Conservation (phyloP, 2,113 vertebrate species). For the Falco punctatus region DNA sequence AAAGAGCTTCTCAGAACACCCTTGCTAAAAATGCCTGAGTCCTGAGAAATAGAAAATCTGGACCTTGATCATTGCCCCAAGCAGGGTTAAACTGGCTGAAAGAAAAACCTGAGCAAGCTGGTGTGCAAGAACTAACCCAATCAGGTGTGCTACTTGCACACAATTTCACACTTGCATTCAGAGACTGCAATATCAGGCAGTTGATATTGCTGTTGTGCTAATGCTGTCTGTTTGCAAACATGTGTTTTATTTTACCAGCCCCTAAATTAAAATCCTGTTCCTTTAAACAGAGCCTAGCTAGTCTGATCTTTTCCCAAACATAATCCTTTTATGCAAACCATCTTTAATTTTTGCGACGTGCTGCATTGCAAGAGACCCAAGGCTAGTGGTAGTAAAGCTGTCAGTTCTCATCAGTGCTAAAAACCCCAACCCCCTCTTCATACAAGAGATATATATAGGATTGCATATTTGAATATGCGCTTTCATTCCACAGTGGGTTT, state of each 20-base stretch:
- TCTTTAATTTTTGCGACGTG: neutral
- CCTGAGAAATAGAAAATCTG: neutral
- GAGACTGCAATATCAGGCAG: neutral
- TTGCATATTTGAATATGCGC: neutral
- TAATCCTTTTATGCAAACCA: neutral
- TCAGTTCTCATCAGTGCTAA: neutral
- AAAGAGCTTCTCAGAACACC: neutral
- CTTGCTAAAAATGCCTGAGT: fast-evolving
- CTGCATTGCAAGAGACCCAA: neutral
- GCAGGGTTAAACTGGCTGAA: neutral
- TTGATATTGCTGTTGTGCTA: neutral
- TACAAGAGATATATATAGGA: neutral
- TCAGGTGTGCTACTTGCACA: neutral
- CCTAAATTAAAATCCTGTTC: neutral
- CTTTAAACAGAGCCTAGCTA: neutral
- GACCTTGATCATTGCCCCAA: neutral
- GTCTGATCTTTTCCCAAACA: neutral
- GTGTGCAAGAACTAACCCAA: neutral
- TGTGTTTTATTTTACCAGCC: neutral
- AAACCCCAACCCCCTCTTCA: neutral
- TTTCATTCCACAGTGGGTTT: neutral
- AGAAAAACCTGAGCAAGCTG: neutral
- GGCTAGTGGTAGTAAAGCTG: neutral
- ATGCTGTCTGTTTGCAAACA: neutral
- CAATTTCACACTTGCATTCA: neutral